A percentile compares a stretch with the other conserved stretches of the same genome.
These are phyloP conservation scores for Idaea dimidiata DNA, from an alignment of 2,888 invertebrate genomes.

Conservation along the genomic window DNA sequence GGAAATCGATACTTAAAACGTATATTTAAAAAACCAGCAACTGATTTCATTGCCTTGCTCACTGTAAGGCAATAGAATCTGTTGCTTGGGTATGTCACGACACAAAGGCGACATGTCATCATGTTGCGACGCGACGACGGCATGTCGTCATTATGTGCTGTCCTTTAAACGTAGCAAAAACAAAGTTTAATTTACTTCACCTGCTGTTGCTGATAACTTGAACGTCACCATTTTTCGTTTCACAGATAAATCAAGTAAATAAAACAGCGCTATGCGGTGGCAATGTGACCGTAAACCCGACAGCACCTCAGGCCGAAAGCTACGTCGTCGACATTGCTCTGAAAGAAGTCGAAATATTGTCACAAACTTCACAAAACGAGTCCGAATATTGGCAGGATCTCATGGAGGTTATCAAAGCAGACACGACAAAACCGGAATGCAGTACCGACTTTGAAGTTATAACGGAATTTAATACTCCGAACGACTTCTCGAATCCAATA, in stretches of 20 bases:
- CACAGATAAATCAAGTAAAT: constrained; percentile 59
- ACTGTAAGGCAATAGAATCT: no score
- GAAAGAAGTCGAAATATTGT: constrained; percentile 44
- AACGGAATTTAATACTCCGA: neutral
- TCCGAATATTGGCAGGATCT: constrained; percentile 44
- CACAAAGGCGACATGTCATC: no score
- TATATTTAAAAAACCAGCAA: neutral
- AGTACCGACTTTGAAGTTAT: constrained; percentile 11
- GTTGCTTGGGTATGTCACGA: no score
- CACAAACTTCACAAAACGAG: constrained; percentile 43
- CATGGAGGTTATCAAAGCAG: constrained; percentile 46
- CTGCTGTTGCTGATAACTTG: constrained; percentile 7
- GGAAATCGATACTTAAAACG: neutral
- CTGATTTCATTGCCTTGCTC: no score
- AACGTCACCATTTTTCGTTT: constrained; percentile 12
- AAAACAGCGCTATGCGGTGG: constrained; percentile 59
- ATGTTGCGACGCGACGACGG: no score
- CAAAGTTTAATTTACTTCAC: neutral
- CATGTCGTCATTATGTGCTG: no score
- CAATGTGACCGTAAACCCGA: constrained; percentile 53
- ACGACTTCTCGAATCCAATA: constrained; percentile 10
- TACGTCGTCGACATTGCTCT: constrained; percentile 48
- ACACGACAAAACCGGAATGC: constrained; percentile 22
- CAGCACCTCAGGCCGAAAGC: constrained; percentile 33
- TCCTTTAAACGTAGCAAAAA: neutral